Evolutionary conservation across 2,113 vertebrate species (phyloP).

Genomic region (Oryzias melastigma): DNA sequence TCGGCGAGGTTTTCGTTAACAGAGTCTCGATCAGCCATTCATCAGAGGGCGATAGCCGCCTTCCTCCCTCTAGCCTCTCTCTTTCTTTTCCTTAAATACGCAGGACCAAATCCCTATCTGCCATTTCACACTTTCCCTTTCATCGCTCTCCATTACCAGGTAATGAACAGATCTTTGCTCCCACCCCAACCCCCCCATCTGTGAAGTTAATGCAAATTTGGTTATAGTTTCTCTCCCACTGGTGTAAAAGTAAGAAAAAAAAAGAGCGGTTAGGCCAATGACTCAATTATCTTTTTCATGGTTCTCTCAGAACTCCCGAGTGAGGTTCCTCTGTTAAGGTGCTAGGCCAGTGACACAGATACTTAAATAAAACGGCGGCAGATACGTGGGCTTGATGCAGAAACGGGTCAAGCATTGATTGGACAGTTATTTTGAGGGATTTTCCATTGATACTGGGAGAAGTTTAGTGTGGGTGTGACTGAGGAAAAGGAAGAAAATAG

Average conservation of each 20-base stretch:
- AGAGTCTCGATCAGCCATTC: constrained; percentile 41
- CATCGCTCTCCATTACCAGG: constrained; percentile 65
- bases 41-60: constrained; percentile 20
- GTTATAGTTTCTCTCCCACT: constrained; percentile 2
- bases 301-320: constrained; percentile 7
- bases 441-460: constrained; percentile 37
- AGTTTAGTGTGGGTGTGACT: constrained; percentile 65
- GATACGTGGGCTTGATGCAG: constrained; percentile 50
- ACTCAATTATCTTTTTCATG: constrained; percentile 62
- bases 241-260: constrained; percentile 9
- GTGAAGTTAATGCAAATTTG: constrained; percentile 61
- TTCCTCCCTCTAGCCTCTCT: constrained; percentile 46
- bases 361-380: constrained; percentile 1
- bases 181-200: constrained; percentile 38
- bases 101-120: constrained; percentile 56
- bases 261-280: constrained; percentile 43
- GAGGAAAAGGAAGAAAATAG: constrained; percentile 36
- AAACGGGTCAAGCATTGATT: constrained; percentile 44
- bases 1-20: constrained; percentile 16
- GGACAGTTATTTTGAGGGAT: constrained; percentile 38
- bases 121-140: constrained; percentile 58
- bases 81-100: constrained; percentile 52
- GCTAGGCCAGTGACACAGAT: constrained; percentile 27
- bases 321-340: constrained; percentile 33
- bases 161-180: constrained; percentile 61